phyloP scores from a whole-genome alignment of 2,888 invertebrate genomes.

The Himalopsyche japonica region DNA sequence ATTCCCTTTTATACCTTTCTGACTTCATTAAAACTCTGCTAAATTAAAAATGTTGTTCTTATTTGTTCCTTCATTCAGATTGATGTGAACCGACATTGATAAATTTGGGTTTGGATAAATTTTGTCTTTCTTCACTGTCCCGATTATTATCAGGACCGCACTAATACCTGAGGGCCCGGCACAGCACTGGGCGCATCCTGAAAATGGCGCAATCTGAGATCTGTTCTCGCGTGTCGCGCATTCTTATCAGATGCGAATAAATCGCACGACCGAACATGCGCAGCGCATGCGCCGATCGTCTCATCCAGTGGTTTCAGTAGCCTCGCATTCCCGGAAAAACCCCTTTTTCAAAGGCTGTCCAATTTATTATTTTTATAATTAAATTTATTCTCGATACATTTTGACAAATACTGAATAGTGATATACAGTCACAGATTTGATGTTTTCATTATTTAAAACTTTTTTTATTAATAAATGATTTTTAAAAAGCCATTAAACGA shows the following conservation, averaged over 20 bases:
- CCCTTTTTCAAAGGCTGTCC: neutral
- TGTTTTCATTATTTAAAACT: too few relatives aligned
- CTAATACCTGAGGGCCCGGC: neutral
- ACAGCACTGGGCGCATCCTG: neutral
- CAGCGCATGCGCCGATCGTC: neutral
- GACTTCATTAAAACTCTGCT: too few relatives aligned
- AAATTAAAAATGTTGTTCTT: too few relatives aligned
- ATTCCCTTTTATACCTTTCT: too few relatives aligned
- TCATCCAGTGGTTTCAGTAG: constrained; percentile 11
- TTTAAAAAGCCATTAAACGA: too few relatives aligned
- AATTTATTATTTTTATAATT: neutral
- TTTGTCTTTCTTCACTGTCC: neutral
- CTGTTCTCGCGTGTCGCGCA: neutral
- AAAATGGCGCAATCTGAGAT: neutral
- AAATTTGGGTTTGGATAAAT: neutral
- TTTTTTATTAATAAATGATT: too few relatives aligned
- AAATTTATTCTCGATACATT: too few relatives aligned
- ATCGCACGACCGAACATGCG: constrained; percentile 22
- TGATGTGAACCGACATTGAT: neutral
- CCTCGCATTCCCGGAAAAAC: constrained; percentile 11
- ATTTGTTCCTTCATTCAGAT: neutral
- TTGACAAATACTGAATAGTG: too few relatives aligned
- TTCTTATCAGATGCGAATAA: constrained; percentile 23
- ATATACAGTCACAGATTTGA: too few relatives aligned
- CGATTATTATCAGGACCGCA: neutral